These are phyloP conservation scores for Dipodomys spectabilis DNA, from an alignment of 2,113 vertebrate species.

Conservation along the genomic window DNA sequence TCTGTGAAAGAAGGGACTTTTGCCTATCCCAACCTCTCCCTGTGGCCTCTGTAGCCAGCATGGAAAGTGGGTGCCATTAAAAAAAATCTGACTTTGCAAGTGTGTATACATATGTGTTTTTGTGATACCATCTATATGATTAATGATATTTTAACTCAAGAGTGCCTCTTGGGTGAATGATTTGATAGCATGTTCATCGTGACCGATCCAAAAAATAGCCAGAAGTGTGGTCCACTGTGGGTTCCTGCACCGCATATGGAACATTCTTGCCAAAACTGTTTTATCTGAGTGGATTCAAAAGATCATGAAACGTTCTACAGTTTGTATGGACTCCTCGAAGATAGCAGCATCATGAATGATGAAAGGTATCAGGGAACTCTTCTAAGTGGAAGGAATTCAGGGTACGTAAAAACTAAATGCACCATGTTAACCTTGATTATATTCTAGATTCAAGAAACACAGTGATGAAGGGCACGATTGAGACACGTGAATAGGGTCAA, in stretches of 20 bases:
- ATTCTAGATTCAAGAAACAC: constrained; percentile 30
- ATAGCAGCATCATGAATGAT: neutral
- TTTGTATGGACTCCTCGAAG: constrained; percentile 17
- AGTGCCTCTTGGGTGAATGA: neutral
- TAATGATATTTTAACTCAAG: constrained; percentile 42
- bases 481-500: neutral
- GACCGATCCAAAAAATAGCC: constrained; percentile 36
- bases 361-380: neutral
- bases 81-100: neutral
- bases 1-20: neutral
- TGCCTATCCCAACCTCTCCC: neutral
- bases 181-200: neutral
- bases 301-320: neutral
- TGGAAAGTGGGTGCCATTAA: neutral
- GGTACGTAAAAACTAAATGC: neutral
- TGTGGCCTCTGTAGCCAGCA: neutral
- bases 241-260: neutral
- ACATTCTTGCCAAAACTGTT: neutral
- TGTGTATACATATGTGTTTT: neutral
- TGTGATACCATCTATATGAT: neutral
- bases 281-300: constrained; percentile 28
- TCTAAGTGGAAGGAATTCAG: constrained; percentile 3
- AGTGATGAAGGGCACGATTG: neutral
- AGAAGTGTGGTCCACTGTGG: neutral
- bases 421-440: neutral